These are phyloP conservation scores for Lobophora halterata DNA, from an alignment of 2,888 invertebrate genomes.

Conservation along the genomic window DNA sequence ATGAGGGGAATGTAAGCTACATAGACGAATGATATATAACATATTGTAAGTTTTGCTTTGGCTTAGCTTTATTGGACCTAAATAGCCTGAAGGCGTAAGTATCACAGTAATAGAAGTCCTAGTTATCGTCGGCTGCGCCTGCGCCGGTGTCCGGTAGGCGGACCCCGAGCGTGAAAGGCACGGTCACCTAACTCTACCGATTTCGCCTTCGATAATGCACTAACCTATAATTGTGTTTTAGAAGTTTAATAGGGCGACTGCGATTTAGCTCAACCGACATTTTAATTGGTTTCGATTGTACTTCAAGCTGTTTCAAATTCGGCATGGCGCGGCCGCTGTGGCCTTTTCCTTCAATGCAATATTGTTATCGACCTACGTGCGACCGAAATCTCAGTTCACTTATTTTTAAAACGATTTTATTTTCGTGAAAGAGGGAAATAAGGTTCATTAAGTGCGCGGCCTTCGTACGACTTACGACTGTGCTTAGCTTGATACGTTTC, in stretches of 20 bases:
- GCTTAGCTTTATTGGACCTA: slow-evolving; percentile 36
- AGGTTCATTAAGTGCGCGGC: slow-evolving; percentile 45
- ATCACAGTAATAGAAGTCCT: slow-evolving; percentile 38
- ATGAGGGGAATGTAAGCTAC: slow-evolving; percentile 27
- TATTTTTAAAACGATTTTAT: slow-evolving; percentile 17
- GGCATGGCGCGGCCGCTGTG: slow-evolving; percentile 47
- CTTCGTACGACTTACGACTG: slow-evolving; percentile 51
- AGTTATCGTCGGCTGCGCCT: slow-evolving; percentile 33
- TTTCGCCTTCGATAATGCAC: slow-evolving; percentile 63
- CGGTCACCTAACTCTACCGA: slow-evolving; percentile 56
- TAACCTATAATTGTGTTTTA: slow-evolving; percentile 50
- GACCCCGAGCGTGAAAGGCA: slow-evolving; percentile 65
- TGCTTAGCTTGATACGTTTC: slow-evolving; percentile 40
- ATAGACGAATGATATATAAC: slow-evolving; percentile 25
- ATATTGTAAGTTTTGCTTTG: slow-evolving; percentile 27
- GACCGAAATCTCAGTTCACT: slow-evolving; percentile 16
- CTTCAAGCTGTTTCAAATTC: slow-evolving; percentile 43
- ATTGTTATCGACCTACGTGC: slow-evolving; percentile 11
- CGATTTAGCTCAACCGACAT: slow-evolving; percentile 37
- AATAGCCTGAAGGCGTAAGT: slow-evolving; percentile 39
- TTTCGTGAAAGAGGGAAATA: slow-evolving; percentile 35
- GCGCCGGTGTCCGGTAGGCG: slow-evolving; percentile 50
- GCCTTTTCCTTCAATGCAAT: slow-evolving; percentile 37
- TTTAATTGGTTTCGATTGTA: slow-evolving; percentile 60
- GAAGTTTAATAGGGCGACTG: slow-evolving; percentile 39